Percentiles rank a stretch among this genome's conserved stretches.
These are phyloP conservation scores for Epinephelus lanceolatus DNA, from an alignment of 2,113 vertebrate genomes.

Conservation along the genomic window DNA sequence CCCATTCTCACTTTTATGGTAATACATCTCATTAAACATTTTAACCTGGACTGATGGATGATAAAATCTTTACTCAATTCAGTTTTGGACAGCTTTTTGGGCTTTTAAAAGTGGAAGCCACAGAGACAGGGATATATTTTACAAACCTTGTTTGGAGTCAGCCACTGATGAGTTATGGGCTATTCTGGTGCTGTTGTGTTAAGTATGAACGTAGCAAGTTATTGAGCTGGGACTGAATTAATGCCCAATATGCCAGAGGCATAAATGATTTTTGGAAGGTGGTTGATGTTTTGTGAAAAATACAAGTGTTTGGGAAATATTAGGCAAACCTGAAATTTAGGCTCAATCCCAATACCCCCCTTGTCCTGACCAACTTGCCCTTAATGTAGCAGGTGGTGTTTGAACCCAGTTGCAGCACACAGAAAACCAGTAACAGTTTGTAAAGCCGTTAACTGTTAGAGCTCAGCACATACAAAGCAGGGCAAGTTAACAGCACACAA, in stretches of 20 bases:
- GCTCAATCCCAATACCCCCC: no score
- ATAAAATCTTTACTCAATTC: not conserved
- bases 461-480: no score
- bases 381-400: no score
- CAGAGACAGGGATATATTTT: not conserved
- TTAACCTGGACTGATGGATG: not conserved
- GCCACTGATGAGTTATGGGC: not conserved
- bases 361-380: no score
- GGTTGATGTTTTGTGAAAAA: not conserved
- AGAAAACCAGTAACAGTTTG: no score
- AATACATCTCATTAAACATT: not conserved
- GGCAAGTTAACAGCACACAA: no score
- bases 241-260: not conserved
- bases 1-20: not conserved
- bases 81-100: not conserved
- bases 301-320: not conserved
- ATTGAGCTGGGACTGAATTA: constrained; percentile 2
- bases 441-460: no score
- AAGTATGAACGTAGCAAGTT: not conserved
- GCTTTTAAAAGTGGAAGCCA: not conserved
- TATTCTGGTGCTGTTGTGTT: not conserved
- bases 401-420: no score
- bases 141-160: not conserved
- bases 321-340: not conserved
- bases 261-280: not conserved